Evolutionary conservation across 2,888 invertebrate genomes (phyloP).

Genomic region (Branchinecta sandiegonensis): DNA sequence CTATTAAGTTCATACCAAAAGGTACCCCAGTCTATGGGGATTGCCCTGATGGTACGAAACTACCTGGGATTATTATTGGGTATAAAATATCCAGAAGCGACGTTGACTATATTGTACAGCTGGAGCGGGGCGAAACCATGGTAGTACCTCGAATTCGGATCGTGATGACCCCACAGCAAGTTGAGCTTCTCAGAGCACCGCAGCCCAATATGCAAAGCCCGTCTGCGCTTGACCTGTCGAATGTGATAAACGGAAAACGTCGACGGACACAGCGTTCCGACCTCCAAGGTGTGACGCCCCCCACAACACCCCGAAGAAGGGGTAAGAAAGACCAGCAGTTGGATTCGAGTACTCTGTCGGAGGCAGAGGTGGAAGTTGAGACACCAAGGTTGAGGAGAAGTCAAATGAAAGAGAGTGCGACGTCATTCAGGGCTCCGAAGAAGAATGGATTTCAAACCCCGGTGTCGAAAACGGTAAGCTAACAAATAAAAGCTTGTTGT

Average conservation of each 20-base stretch:
- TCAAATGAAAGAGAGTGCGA: no score
- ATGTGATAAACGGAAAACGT: neutral
- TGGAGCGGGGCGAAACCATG: neutral
- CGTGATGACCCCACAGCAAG: neutral
- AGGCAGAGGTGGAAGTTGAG: neutral
- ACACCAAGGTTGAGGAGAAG: neutral
- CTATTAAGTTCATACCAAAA: slow-evolving; percentile 5
- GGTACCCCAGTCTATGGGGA: neutral
- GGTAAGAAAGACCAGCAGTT: slow-evolving; percentile 21
- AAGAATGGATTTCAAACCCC: no score
- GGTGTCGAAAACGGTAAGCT: no score
- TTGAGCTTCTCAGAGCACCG: neutral
- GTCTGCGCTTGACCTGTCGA: neutral
- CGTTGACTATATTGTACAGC: slow-evolving; percentile 9
- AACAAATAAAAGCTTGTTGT: no score
- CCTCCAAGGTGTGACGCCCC: neutral
- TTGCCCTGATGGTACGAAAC: neutral
- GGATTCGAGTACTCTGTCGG: slow-evolving; percentile 22
- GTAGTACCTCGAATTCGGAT: neutral
- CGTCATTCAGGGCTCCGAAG: no score
- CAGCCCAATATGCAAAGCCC: neutral
- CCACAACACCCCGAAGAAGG: neutral
- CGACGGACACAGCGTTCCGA: neutral
- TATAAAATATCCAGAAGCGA: slow-evolving; percentile 1
- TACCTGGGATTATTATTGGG: slow-evolving; percentile 2